Conservation (phyloP, 64 coral and sea anemone genomes). For the Montipora foliosa region DNA sequence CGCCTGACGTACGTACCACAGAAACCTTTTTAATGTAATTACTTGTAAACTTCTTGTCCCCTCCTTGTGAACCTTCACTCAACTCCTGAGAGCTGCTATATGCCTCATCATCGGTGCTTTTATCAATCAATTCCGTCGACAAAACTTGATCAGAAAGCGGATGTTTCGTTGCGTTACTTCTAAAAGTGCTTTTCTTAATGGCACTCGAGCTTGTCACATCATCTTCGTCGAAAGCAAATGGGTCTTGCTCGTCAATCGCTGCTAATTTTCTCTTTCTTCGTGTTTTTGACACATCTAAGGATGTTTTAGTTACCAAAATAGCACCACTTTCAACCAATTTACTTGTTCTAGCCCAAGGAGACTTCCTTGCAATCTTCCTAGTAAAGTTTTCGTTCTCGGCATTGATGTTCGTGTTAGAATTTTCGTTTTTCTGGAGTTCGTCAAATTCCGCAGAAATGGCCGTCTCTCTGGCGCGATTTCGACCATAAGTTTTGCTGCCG, state of each 20-base stretch:
- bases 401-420: conserved; percentile 8
- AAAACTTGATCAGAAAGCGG: conserved; percentile 11
- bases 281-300: conserved; percentile 25
- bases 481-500: conserved; percentile 84
- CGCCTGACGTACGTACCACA: not conserved
- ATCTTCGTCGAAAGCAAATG: conserved; percentile 84
- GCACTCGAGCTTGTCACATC: conserved; percentile 54
- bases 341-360: conserved; percentile 83
- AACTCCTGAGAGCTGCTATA: conserved; percentile 95
- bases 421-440: conserved; percentile 76
- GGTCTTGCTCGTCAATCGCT: conserved; percentile 80
- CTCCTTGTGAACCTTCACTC: conserved; percentile 56
- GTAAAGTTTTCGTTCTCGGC: conserved; percentile 46
- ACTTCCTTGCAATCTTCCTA: conserved; percentile 72
- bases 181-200: conserved; percentile 12
- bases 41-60: not conserved
- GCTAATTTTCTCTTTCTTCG: conserved; percentile 59
- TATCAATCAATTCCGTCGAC: conserved; percentile 58
- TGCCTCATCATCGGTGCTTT: conserved; percentile 97
- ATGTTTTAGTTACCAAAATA: conserved; percentile 34
- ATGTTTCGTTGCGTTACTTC: conserved; percentile 31
- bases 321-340: conserved; percentile 65
- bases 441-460: conserved; percentile 83
- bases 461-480: conserved; percentile 52
- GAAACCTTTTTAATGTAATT: conserved; percentile 32